These are phyloP conservation scores for Tipula vernalis DNA, from an alignment of 2,888 invertebrate species.

Conservation along the genomic window DNA sequence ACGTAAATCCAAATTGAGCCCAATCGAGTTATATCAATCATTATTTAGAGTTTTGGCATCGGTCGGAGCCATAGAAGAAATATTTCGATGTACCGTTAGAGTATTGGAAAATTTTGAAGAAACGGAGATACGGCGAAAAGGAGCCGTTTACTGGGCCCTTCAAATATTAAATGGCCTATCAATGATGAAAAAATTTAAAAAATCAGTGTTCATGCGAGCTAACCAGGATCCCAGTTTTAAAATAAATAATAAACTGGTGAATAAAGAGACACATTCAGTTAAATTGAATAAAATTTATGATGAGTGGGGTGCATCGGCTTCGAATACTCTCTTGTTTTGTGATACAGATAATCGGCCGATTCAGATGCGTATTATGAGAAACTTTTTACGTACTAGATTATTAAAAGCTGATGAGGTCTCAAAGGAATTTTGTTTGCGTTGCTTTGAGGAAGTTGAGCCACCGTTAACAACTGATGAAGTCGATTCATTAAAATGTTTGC, in stretches of 20 bases:
- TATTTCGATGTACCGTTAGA: conserved; percentile 26
- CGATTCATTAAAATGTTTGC: conserved; percentile 15
- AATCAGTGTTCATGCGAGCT: not conserved
- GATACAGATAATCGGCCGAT: conserved; percentile 25
- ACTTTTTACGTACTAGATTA: not conserved
- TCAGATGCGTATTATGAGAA: not conserved
- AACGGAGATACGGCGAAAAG: conserved; percentile 19
- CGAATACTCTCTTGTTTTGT: conserved; percentile 27
- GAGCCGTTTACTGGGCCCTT: conserved; percentile 31
- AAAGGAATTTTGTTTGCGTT: conserved; percentile 15
- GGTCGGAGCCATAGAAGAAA: conserved; percentile 27
- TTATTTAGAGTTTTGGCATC: conserved; percentile 28
- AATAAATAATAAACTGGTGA: conserved; percentile 22
- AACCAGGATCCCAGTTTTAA: conserved; percentile 23
- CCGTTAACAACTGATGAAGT: conserved; percentile 20
- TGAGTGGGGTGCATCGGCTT: conserved; percentile 23
- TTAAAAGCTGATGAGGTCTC: not conserved
- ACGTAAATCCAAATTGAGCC: not conserved
- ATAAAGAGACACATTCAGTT: conserved; percentile 23
- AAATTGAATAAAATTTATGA: conserved; percentile 23
- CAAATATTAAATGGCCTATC: conserved; percentile 26
- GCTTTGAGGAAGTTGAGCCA: conserved; percentile 26
- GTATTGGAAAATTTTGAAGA: conserved; percentile 25
- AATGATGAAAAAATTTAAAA: conserved; percentile 28
- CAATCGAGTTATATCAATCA: conserved; percentile 24